Evolutionary conservation across 1,140 invertebrate species (phyloP).

Genomic region (Procambarus virginalis): DNA sequence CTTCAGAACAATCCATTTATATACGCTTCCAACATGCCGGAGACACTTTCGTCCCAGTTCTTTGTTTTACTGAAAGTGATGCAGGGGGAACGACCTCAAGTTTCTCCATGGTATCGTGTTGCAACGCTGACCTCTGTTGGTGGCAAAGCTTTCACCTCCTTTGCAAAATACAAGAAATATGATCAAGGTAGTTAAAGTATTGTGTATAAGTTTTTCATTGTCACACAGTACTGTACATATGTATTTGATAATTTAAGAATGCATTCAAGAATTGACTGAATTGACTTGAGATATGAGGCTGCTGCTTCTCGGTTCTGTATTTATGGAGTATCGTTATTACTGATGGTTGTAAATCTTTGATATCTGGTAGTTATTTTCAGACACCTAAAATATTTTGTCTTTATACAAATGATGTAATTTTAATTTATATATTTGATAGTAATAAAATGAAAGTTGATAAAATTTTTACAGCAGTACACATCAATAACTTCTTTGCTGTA

Average conservation of each 20-base stretch:
- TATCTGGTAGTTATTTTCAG: too few species aligned
- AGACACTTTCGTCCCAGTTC: constrained; percentile 75
- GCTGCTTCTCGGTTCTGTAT: too few species aligned
- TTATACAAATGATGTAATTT: too few species aligned
- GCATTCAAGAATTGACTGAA: constrained; percentile 44
- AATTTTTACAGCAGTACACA: too few species aligned
- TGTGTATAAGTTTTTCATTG: not conserved
- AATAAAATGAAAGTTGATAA: too few species aligned
- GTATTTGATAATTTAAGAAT: not conserved
- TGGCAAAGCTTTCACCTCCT: constrained; percentile 81
- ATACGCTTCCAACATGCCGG: constrained; percentile 79
- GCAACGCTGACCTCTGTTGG: constrained; percentile 78
- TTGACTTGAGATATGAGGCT: too few species aligned
- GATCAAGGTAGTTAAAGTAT: constrained; percentile 73
- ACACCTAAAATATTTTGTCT: too few species aligned
- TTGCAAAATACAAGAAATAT: constrained; percentile 86
- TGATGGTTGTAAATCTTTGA: too few species aligned
- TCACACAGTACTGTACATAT: not conserved
- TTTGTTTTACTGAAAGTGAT: constrained; percentile 80
- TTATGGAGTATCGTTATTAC: too few species aligned
- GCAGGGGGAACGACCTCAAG: constrained; percentile 78
- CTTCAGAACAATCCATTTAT: constrained; percentile 85
- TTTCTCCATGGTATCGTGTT: constrained; percentile 80
- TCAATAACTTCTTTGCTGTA: too few species aligned
- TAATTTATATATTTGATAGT: too few species aligned